Base-by-base conservation (phyloP, 2,113 vertebrate genomes). In the Electrona antarctica region DNA sequence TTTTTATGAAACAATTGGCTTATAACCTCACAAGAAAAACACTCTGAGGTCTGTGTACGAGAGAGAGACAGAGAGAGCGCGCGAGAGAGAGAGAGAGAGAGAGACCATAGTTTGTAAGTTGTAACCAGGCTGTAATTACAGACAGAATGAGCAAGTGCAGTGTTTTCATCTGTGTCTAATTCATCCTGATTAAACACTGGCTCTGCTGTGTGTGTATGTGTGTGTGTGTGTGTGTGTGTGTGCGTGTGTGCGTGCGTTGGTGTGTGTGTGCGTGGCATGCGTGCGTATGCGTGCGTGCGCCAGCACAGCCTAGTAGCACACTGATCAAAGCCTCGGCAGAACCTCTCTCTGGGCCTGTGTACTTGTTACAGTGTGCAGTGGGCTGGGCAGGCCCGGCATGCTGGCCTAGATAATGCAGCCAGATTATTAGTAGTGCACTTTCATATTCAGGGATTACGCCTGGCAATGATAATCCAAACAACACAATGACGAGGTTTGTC, bases 401-500 rank as follows among this genome's bases (percentile, higher is more conserved):
- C 10, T 48, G 15, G 6, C 52, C 62, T 63, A 52, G 73, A 76
- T 79, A 71, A 67, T 41, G 13, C 15, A n/a, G 14, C 21, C 15
- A 58, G 70, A 69, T 69, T 69, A 68, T 77, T 69, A n/a, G 51
- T 69, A n/a, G 51, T 52, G 71, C 71, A 62, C 70, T 76, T 64
- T 76, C 50, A 72, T 67, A 58, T 72, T 46, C 9, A 49, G 51
- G 52, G 61, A 73, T 84, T 76, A 81, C 50, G 71, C 10, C 61
- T 41, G 67, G 21, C 58, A 56, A 7, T 28, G 60, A 73, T 62
- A 64, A 50, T 68, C 71, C 64, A 67, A 51, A 59, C 48, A 51
- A 11, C 7, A 47, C 66, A 47, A n/a, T 58, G 46, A 49, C 59
- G 67, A 11, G 41, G 46, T 15, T 50, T 48, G 9, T 28, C 50